Conservation (phyloP, 2,797 vertebrate species). For the Bufotes viridis region DNA sequence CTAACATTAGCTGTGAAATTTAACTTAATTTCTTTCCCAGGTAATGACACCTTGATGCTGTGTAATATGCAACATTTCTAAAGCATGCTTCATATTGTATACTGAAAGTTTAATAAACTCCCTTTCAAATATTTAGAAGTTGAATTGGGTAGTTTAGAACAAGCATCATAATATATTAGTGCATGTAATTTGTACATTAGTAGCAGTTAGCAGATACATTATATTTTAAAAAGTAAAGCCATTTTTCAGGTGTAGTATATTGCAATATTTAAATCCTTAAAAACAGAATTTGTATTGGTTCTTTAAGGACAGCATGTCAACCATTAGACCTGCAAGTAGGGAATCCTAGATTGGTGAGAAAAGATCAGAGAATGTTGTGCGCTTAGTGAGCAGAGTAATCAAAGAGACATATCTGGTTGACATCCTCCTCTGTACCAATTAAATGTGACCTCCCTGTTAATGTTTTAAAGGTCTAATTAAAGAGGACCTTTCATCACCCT, state of each 20-base stretch:
- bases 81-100: neutral
- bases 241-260: neutral
- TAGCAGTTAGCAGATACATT: neutral
- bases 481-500: too few species aligned
- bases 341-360: neutral
- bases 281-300: neutral
- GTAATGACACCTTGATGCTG: slow-evolving; percentile 36
- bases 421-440: slow-evolving; percentile 16
- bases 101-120: neutral
- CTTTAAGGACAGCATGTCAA: neutral
- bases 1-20: slow-evolving; percentile 50
- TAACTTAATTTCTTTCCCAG: slow-evolving; percentile 49
- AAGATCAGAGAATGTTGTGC: slow-evolving; percentile 14
- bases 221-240: neutral
- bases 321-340: neutral
- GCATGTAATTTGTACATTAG: neutral
- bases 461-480: slow-evolving; percentile 11
- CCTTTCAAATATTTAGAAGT: neutral
- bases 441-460: slow-evolving; percentile 23
- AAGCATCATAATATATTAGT: neutral
- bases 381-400: neutral
- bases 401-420: slow-evolving; percentile 14
- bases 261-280: neutral
- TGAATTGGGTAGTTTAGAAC: neutral
- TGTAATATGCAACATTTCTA: neutral